phyloP scores from a whole-genome alignment of 2,113 vertebrate species.

The Hucho hucho region DNA sequence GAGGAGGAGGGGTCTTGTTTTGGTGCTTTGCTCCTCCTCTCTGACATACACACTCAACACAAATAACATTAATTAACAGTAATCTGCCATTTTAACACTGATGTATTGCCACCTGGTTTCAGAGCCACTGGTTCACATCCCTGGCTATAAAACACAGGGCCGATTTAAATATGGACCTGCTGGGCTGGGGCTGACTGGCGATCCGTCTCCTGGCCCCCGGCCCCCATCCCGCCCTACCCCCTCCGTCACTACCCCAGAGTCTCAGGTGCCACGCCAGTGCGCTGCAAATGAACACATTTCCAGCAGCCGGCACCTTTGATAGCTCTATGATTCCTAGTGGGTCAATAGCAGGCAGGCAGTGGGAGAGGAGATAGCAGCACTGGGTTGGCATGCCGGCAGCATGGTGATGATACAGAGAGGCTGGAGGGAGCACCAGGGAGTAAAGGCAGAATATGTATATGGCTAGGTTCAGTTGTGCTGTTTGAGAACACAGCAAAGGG shows the following conservation, averaged over 20 bases:
- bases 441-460: too few relatives aligned
- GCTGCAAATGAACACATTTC: slow-evolving; percentile 72
- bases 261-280: slow-evolving; percentile 64
- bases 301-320: slow-evolving; percentile 47
- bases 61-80: slow-evolving; percentile 92
- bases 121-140: slow-evolving; percentile 75
- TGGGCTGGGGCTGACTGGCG: slow-evolving; percentile 78
- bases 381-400: neutral
- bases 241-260: slow-evolving; percentile 21
- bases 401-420: slow-evolving; percentile 15
- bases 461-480: too few relatives aligned
- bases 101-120: slow-evolving; percentile 81
- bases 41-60: slow-evolving; percentile 75
- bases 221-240: slow-evolving; percentile 54
- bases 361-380: slow-evolving; percentile 26
- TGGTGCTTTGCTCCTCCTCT: slow-evolving; percentile 66
- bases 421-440: slow-evolving; percentile 29
- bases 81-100: slow-evolving; percentile 93
- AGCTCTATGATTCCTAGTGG: slow-evolving; percentile 50
- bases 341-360: slow-evolving; percentile 36
- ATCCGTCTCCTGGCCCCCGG: slow-evolving; percentile 75
- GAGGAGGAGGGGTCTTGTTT: slow-evolving; percentile 55
- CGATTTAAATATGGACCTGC: slow-evolving; percentile 94
- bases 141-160: slow-evolving; percentile 91
- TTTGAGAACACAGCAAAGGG: too few relatives aligned